Evolutionary conservation across 2,888 invertebrate species (phyloP), one percentile per base, ranked within the genome.

Genomic region (Calephelis perditalis): DNA sequence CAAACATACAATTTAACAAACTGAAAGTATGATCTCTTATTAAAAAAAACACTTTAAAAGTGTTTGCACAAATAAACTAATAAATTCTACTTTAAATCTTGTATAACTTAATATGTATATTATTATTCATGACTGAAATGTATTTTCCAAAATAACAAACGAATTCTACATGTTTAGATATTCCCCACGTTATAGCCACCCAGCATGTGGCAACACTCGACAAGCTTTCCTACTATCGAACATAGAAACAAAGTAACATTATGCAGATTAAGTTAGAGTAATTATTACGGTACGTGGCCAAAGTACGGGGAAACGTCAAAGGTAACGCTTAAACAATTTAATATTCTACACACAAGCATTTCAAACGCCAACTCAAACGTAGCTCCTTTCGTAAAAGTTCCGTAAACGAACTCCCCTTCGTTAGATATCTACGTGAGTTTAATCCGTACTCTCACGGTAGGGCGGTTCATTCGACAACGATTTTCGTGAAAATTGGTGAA

Each of bases 401-500:
- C 78, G 79, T 82, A 85, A 87, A 84, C 86, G 86, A 86, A 84
- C 81, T 70, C 72, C 82, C 84, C 83, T 88, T 89, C 89, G 86
- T 90, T 90, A 88, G 87, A 84, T 86, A 87, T 86, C 86, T 89
- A 89, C 89, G 89, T 89, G 89, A 88, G 89, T 82, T 88, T 88
- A 89, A 88, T 86, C 81, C 83, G 74, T 68, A 70, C 72, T 70
- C 71, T 74, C 70, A 68, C 77, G 76, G 73, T 70, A 70, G 75
- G 78, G 79, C 73, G 79, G 76, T 78, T 77, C 72, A 72, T 76
- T 75, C 71, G 77, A 71, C 76, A 81, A 77, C 82, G 82, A 86
- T 86, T 85, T 84, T 78, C 75, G 71, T 70, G 74, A 78, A 84
- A 87, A 87, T 86, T 87, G 84, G 81, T 81, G 86, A 86, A 87